Percentiles rank a stretch among this genome's conserved stretches.
Conservation (phyloP, 2,888 invertebrate species). For the Ditylenchus weischeri region DNA sequence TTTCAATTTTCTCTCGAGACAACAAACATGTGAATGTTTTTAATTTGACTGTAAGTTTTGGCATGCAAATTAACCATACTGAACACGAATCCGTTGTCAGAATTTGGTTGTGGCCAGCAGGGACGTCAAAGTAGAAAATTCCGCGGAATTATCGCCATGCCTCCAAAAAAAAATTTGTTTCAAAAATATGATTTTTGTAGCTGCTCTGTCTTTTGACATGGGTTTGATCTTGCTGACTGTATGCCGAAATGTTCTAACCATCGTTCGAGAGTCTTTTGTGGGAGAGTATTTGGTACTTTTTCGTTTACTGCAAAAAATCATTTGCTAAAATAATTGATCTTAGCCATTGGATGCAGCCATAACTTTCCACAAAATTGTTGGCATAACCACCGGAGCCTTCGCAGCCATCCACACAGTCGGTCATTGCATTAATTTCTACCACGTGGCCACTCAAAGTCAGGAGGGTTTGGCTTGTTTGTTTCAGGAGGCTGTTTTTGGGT, state of each 20-base stretch:
- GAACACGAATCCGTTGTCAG: too few species aligned
- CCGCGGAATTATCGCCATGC: too few species aligned
- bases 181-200: too few species aligned
- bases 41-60: too few species aligned
- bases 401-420: conserved; percentile 86
- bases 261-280: conserved; percentile 85
- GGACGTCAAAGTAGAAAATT: too few species aligned
- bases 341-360: conserved; percentile 90
- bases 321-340: conserved; percentile 62
- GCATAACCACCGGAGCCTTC: conserved; percentile 88
- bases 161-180: too few species aligned
- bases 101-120: too few species aligned
- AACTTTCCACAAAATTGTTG: conserved; percentile 93
- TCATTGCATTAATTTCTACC: conserved; percentile 94
- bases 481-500: conserved; percentile 79
- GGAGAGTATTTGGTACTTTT: conserved; percentile 67
- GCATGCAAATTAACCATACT: too few species aligned
- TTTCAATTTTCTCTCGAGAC: too few species aligned
- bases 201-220: conserved; percentile 88
- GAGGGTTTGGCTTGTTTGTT: conserved; percentile 87
- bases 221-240: conserved; percentile 78
- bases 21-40: too few species aligned
- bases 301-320: background rate
- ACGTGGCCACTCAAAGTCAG: conserved; percentile 88
- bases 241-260: conserved; percentile 82